Conservation (phyloP, 2,888 invertebrate species). For the Gryllus longicercus region DNA sequence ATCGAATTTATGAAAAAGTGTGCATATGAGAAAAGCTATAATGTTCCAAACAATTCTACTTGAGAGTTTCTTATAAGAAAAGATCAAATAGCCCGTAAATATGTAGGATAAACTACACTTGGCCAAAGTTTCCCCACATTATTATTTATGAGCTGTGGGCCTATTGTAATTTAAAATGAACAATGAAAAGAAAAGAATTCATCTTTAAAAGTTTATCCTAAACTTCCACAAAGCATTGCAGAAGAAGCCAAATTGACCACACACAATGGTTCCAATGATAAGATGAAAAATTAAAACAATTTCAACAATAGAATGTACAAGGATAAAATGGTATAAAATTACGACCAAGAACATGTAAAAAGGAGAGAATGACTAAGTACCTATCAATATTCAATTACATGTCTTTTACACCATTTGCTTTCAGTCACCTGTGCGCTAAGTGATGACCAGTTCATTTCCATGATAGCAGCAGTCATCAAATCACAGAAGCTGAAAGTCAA, state of each 20-base stretch:
- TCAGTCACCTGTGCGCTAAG: constrained; percentile 2
- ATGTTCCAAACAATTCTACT: constrained; percentile 8
- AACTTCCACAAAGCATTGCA: background rate
- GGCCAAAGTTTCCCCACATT: background rate
- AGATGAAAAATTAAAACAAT: background rate
- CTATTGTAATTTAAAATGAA: background rate
- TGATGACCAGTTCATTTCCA: background rate
- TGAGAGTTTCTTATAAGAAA: background rate
- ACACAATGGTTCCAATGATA: background rate
- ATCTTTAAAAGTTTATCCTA: background rate
- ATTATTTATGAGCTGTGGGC: constrained; percentile 11
- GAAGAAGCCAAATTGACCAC: background rate
- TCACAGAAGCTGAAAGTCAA: constrained; percentile 17
- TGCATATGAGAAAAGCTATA: background rate
- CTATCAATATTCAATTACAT: constrained; percentile 10
- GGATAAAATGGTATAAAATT: constrained; percentile 17
- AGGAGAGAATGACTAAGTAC: constrained; percentile 9
- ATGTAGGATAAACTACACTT: background rate
- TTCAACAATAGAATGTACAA: constrained; percentile 17
- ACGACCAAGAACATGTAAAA: constrained; percentile 17
- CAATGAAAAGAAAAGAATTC: background rate
- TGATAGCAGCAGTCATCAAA: background rate
- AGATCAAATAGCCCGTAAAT: background rate
- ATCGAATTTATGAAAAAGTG: constrained; percentile 22
- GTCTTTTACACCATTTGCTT: constrained; percentile 17